Percentiles rank a stretch among this genome's conserved stretches.
phyloP scores from a whole-genome alignment of 1,140 invertebrate species.

The Centruroides vittatus region DNA sequence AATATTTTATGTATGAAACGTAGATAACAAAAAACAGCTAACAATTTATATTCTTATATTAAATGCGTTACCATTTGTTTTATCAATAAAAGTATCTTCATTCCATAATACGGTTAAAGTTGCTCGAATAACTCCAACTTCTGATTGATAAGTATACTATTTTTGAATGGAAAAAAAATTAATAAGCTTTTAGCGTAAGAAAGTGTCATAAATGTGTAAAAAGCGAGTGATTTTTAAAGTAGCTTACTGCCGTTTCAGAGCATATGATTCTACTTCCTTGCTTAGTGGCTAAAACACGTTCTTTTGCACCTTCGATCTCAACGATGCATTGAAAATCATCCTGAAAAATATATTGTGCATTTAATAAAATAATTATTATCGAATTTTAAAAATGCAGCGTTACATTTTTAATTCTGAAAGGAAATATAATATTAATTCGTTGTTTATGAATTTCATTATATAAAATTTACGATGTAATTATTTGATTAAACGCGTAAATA shows the following conservation, averaged over 20 bases:
- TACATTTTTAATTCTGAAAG: too few relatives aligned
- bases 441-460: not conserved
- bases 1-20: not conserved
- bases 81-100: slow-evolving; percentile 77
- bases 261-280: slow-evolving; percentile 66
- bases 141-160: slow-evolving; percentile 70
- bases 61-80: slow-evolving; percentile 40
- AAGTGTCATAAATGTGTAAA: not conserved
- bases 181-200: not conserved
- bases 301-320: slow-evolving; percentile 73
- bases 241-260: slow-evolving; percentile 59
- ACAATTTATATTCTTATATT: not conserved
- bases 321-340: slow-evolving; percentile 66
- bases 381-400: too few relatives aligned
- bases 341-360: slow-evolving; percentile 3
- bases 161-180: slow-evolving; percentile 20
- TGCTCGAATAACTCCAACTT: slow-evolving; percentile 69
- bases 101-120: slow-evolving; percentile 87
- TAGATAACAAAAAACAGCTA: not conserved
- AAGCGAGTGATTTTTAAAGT: not conserved
- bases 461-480: not conserved
- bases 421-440: too few relatives aligned
- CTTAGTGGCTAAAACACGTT: slow-evolving; percentile 68
- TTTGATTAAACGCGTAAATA: too few relatives aligned
- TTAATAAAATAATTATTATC: not conserved